Evolutionary conservation across 2,113 vertebrate genomes (phyloP), one percentile per base, ranked within the genome.

Genomic region (Morone saxatilis): DNA sequence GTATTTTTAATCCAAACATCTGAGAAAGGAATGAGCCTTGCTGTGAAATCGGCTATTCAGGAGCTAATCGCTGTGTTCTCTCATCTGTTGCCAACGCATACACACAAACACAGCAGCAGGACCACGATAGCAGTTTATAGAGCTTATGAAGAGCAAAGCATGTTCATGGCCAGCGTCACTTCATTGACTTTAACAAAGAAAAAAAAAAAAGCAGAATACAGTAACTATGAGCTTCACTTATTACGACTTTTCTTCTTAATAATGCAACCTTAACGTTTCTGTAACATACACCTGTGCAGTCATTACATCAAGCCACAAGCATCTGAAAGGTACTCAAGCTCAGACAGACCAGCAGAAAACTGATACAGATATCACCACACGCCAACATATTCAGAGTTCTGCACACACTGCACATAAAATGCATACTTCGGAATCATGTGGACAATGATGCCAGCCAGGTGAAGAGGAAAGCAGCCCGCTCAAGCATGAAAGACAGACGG

Each of bases 1-100:
- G 47, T 83, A 74, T 86, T 89, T 90, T 72, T 68, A 83, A 91
- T 90, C 86, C 88, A 91, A 91, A 94, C 88, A 92, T 92, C 85
- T 92, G 91, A 92, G 75, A 88, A 78, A 83, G 77, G 78, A 93
- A 92, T 88, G 84, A 88, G 71, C 38, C 57, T 77, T 68, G 66
- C 53, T 45, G 62, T 61, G 67, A 88, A 89, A 78, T 47, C 6
- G 16, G 75, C 84, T 73, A 61, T 85, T 92, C 50, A 57, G 80
- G 63, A 86, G 80, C 68, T 76, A 70, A 89, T 69, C 81, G 43
- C 65, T 4, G 3, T 3, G 38, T 53, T 41, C 83, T 90, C 61
- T 89, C 62, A 91, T 91, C 78, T 83, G 38, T 6, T 70, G 91
- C 87, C 93, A 93, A 77, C 56, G 43, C 51, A 86, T 36, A 78